These are phyloP conservation scores for Calliopsis andreniformis DNA, from an alignment of 1,140 invertebrate species.

Conservation along the genomic window DNA sequence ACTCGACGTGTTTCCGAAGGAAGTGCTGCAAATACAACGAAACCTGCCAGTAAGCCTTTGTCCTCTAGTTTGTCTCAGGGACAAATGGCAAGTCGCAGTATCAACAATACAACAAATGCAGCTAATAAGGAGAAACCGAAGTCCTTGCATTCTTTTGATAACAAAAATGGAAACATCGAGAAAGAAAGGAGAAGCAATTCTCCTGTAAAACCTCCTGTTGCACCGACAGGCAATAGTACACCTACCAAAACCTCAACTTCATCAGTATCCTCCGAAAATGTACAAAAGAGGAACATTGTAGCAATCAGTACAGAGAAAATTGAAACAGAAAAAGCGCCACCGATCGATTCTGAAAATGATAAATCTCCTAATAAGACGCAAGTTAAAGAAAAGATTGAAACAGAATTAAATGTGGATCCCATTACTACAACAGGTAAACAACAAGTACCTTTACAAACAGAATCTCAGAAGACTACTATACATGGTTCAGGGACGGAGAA, in stretches of 20 bases:
- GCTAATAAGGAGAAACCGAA: conserved; percentile 68
- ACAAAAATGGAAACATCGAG: conserved; percentile 58
- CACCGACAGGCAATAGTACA: conserved; percentile 30
- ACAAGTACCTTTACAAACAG: conserved; percentile 43
- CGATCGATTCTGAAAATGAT: conserved; percentile 21
- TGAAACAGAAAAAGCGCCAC: conserved; percentile 33
- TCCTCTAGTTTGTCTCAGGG: conserved; percentile 46
- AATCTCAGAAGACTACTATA: conserved; percentile 53
- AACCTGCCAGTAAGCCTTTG: conserved; percentile 54
- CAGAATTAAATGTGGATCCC: conserved; percentile 33
- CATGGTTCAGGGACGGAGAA: conserved; percentile 36
- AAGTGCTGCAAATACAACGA: conserved; percentile 60
- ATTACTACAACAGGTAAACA: conserved; percentile 6
- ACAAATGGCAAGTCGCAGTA: conserved; percentile 61
- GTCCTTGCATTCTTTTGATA: conserved; percentile 65
- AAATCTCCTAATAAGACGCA: conserved; percentile 41
- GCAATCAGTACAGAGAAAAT: conserved; percentile 28
- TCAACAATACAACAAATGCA: conserved; percentile 46
- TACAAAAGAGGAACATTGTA: conserved; percentile 38
- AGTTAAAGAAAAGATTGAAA: background rate
- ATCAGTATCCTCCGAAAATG: conserved; percentile 47
- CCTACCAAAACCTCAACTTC: conserved; percentile 48
- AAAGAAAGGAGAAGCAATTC: conserved; percentile 66
- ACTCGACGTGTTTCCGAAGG: conserved; percentile 76
- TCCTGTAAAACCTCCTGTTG: conserved; percentile 39